Base-by-base conservation (phyloP, 2,888 invertebrate genomes). In the Zootermopsis nevadensis region DNA sequence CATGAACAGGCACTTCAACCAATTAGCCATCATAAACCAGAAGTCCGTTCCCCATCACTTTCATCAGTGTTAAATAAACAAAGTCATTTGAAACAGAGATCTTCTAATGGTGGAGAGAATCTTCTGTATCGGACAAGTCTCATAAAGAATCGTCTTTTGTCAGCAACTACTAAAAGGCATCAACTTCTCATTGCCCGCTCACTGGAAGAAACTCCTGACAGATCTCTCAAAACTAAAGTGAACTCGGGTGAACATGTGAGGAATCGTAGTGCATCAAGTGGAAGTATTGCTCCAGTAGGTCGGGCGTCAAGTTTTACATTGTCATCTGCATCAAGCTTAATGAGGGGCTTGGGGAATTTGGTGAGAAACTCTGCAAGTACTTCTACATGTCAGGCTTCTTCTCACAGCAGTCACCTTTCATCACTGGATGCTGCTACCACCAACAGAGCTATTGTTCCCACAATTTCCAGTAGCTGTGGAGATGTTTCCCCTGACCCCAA, bases 21-120 rank as follows among this genome's bases (percentile, higher is more conserved):
- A 24, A 3, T 30, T 80, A 31, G 19, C 30, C 53, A 55, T 83
- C 33, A 22, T 55, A 81, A 60, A 31, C n/a, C 10, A n/a, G 66
- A 67, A 27, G 24, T 60, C 27, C 77, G 48, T 0, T 53, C 55
- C 30, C 15, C 74, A 80, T 80, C 80, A 38, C 80, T 69, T 27
- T 48, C 72, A 30, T 72, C 81, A 42, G n/a, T 72, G 24, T 24
- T 81, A 24, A 38, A 69, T 27, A 81, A 53, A 38, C 31, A 79
- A 35, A 81, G 55, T 53, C 66, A 79, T 35, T 79, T 77, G 35
- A 77, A 74, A 38, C 83, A 76, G 74, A 77, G 72, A 30, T 77
- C 77, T n/a, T 80, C 66, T 19, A 83, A 82, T 77, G 84, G 82
- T 31, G 77, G 66, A 2, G 66, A 83, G 38, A 80, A 77, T 33